Base-by-base conservation (phyloP, 2,888 invertebrate genomes). In the Dexiosoma caninum region DNA sequence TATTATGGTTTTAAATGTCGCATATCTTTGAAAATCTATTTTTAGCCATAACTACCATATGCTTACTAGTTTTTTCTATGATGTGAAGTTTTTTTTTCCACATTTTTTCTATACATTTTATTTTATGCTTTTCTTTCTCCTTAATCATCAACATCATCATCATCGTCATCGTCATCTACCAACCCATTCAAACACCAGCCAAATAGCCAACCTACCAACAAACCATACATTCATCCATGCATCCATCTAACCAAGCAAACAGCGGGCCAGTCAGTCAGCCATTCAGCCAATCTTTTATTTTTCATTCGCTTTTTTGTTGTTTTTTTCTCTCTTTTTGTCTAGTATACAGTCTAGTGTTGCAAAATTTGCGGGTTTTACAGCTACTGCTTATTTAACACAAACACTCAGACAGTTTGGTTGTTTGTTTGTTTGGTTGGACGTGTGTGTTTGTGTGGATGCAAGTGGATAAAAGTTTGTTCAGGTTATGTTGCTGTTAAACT, bases 21-120 rank as follows among this genome's bases (percentile, higher is more conserved):
- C 72, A 81, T 77, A 81, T 51, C 69, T 77, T 69, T 55, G 16
- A 75, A 67, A 69, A 72, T 77, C 81, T 77, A 81, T 81, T 81
- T 81, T 69, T 81, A 81, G 77, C 27, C 76, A 75, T 70, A 76
- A 80, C 80, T 75, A 66, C 81, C 81, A 81, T 81, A 81, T 81
- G 81, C 77, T 81, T 81, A 64, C 69, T 57, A 77, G 81, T 69
- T 77, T n/a, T n/a, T n/a, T 81, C 69, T 80, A 66, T 77, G 53
- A 72, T 72, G 64, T 70, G 69, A 57, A 62, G 60, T 59, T 79
- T 75, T 78, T 62, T 55, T 70, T 67, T 32, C 6, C 6, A 40
- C 27, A 37, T n/a, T 16, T 62, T 37, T 59, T 75, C 40, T 74
- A 64, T 64, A 55, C 55, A 64, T 44, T 53, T 74, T 62, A 49